Evolutionary conservation across 1,140 invertebrate species (phyloP).

Genomic region (Leptopilina clavipes): DNA sequence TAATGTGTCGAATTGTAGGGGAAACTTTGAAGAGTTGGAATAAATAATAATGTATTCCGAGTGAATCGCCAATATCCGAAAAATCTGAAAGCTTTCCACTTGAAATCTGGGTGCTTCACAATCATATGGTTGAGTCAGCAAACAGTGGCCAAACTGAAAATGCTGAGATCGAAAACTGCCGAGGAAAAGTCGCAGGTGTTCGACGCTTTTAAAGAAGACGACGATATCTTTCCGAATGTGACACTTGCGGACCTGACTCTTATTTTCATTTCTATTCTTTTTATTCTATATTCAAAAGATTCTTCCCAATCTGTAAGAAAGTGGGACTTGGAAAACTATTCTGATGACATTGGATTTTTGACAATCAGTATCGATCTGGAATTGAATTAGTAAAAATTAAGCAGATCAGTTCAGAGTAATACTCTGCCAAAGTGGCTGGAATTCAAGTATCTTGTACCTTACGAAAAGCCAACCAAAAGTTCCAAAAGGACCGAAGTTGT

Average conservation of each 20-base stretch:
- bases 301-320: no score
- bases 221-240: background rate
- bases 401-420: no score
- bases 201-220: background rate
- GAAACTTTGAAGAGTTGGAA: background rate
- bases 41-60: constrained; percentile 22
- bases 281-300: no score
- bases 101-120: constrained; percentile 2
- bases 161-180: constrained; percentile 53
- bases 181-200: constrained; percentile 50
- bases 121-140: constrained; percentile 53
- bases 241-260: background rate
- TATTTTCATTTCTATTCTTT: no score
- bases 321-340: no score
- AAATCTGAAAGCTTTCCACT: constrained; percentile 30
- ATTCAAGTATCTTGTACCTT: no score
- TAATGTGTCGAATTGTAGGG: background rate
- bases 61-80: constrained; percentile 12
- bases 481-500: no score
- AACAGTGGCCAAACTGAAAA: constrained; percentile 49
- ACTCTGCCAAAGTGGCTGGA: no score
- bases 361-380: no score
- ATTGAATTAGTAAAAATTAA: no score
- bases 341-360: no score
- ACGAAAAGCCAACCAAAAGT: no score